A percentile compares a stretch with the other conserved stretches of the same genome.
These are phyloP conservation scores for Xylocopa sonorina DNA, from an alignment of 1,140 invertebrate species.

Conservation along the genomic window DNA sequence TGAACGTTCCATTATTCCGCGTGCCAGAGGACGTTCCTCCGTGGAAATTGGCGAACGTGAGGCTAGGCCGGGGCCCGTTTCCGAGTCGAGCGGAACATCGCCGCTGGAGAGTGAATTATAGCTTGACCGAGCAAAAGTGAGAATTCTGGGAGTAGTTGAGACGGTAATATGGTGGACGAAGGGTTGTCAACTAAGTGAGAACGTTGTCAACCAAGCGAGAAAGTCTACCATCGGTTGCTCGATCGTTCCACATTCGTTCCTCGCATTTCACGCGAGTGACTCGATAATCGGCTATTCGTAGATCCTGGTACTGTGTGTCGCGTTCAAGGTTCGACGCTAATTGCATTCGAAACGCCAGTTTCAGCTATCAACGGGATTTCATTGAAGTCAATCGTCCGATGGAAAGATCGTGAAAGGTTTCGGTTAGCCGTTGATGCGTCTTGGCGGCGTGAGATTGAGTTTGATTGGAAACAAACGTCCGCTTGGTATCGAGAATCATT, in stretches of 20 bases:
- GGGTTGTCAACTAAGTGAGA: too few relatives aligned
- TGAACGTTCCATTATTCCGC: slow-evolving; percentile 41
- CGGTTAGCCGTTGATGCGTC: slow-evolving; percentile 19
- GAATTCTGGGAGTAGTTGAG: too few relatives aligned
- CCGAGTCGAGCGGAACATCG: not conserved
- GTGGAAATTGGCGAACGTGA: slow-evolving; percentile 26
- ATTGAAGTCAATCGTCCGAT: not conserved
- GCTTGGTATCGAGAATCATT: not conserved
- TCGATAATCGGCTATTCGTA: slow-evolving; percentile 2
- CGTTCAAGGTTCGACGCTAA: slow-evolving; percentile 12
- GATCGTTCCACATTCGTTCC: not conserved
- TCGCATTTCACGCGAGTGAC: not conserved
- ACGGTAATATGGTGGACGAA: too few relatives aligned
- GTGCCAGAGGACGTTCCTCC: slow-evolving; percentile 1
- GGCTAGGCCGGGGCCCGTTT: not conserved
- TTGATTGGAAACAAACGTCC: slow-evolving; percentile 20
- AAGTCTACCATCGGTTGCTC: too few relatives aligned
- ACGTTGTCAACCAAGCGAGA: too few relatives aligned
- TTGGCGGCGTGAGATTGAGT: not conserved
- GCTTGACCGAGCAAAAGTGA: too few relatives aligned
- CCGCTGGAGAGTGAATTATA: too few relatives aligned
- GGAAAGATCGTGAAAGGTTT: slow-evolving; percentile 25
- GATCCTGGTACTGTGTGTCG: not conserved
- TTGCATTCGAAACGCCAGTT: slow-evolving; percentile 50
- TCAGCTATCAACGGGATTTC: slow-evolving; percentile 36